Base-by-base conservation (phyloP, 2,888 invertebrate species). In the Agrilus biguttatus region DNA sequence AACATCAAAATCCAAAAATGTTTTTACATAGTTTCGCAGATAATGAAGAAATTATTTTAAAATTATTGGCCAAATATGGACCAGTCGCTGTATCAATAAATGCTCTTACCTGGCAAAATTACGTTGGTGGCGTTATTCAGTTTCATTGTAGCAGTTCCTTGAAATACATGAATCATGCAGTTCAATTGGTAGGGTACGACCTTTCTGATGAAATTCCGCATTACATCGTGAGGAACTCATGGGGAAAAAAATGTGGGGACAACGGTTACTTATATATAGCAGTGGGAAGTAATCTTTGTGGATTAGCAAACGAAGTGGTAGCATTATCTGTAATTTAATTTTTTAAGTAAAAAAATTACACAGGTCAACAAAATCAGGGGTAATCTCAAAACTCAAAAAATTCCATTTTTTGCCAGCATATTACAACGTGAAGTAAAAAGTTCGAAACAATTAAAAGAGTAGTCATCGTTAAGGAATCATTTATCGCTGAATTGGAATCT, bases 181-280 rank as follows among this genome's bases (percentile, higher is more conserved):
- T 87, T 0, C 77, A 86, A 60, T 70, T 90, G 40, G 80, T 90
- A 0, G 90, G 91, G 1, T 91, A 89, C 60, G 83, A 90, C 57
- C 63, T 79, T 14, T 74, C 76, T 6, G 78, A 74, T 5, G 68
- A 72, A 2, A 75, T 82, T 13, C 89, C 89, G 0, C 77, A 80
- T 66, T 91, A 88, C 61, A 85, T 90, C 39, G 81, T 83, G 1
- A 75, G 83, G 54, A 90, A 90, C 66, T 87, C 88, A 0, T 91
- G 90, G 90, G 89, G 89, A 0, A 55, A 69, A 4, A 71, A 74
- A 6, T 90, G 83, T 55, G 90, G 89, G 0, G 72, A 80, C 50
- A 65, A 70, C 19, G 90, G 90, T 0, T 89, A 87, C 57, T 56
- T 89, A 6, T 77, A 83, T 52, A 67, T 90, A 43, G 83, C 80